Base-by-base conservation (phyloP, 2,113 vertebrate genomes). In the Bubalus kerabau region DNA sequence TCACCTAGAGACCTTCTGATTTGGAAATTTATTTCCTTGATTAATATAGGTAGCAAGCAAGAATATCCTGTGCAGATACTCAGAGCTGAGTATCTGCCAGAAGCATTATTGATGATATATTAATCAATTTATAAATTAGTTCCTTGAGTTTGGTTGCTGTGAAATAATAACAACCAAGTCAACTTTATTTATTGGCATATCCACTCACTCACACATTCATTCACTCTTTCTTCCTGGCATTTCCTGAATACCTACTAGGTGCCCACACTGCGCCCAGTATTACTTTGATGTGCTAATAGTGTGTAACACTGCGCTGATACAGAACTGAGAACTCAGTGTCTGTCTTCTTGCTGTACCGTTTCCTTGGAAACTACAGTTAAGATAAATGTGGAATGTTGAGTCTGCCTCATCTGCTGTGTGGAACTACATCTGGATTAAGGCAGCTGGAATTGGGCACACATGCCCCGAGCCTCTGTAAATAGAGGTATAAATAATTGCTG, bases 341-440 rank as follows among this genome's bases (percentile, higher is more conserved):
- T 94, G 93, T 64, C 32, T 86, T 90, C 40, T 64, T 28, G 11
- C 16, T 43, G 82, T 14, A 36, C 82, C 59, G 89, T 97, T 97
- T 97, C 98, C 97, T 96, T 97, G 96, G 97, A 95, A 97, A 98
- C 96, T 62, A 94, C 86, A 76, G 82, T 94, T 94, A 91, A 90
- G 91, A 87, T 94, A 93, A 97, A 91, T 81, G 67, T 93, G 52
- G 87, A 87, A 83, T 62, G 78, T 54, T 91, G 52, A 67, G 52
- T 87, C 88, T 94, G 78, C 23, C 21, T 95, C 23, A 9, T 88
- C 21, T 21, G 60, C 46, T n/a, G 1, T 71, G 48, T 92, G 59
- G n/a, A 71, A 54, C 60, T 48, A 81, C 71, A 93, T 93, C 94
- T 95, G 95, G 23, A 84, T 19, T 62, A 11, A 30, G 64, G 56